Evolutionary conservation across 2,797 vertebrate species (phyloP), one percentile per base, ranked within the genome.

Genomic region (Enteromius unitaeniatus): DNA sequence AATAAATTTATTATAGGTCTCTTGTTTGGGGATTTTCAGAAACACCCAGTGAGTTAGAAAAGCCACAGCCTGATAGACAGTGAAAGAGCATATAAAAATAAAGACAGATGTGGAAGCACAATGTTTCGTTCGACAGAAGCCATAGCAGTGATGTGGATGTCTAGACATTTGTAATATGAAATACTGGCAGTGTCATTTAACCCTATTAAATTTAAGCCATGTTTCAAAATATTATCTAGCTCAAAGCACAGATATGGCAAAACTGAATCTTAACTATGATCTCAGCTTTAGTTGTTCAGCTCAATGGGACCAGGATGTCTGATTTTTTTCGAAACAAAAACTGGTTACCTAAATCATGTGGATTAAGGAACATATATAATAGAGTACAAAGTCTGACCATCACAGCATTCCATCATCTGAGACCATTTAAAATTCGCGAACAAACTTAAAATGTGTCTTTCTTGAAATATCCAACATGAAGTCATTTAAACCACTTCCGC

Each of bases 31-130:
- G 85, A 88, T 76, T 89, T 80, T 83, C 88, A 87, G 88, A 89
- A 93, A 91, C 91, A 93, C 87, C 87, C 91, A 89, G 87, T 79
- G 87, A 91, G 91, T 88, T 86, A 89, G 79, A 82, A 81, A 91
- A 90, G 55, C 92, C 91, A 11, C 92, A 88, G 69, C 84, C 81
- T 94, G 91, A 94, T 88, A 90, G 90, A 93, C 92, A 92, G 86
- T 92, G 89, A 85, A 92, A 93, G 89, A 87, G 77, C 87, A 42
- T 26, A 88, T 88, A 85, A 92, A 95, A 95, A 94, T 89, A 91
- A 90, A 93, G 92, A 92, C 93, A 92, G 91, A 94, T 93, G 93
- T 93, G 87, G 85, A 91, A 89, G 88, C 91, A 85, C 74, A 91
- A 90, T 91, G 89, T 90, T 91, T 91, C 77, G 87, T 81, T 89